Percentiles rank a stretch among this genome's conserved stretches.
Evolutionary conservation across 1,140 invertebrate species (phyloP).

Genomic region (Lasaia peninsularis): DNA sequence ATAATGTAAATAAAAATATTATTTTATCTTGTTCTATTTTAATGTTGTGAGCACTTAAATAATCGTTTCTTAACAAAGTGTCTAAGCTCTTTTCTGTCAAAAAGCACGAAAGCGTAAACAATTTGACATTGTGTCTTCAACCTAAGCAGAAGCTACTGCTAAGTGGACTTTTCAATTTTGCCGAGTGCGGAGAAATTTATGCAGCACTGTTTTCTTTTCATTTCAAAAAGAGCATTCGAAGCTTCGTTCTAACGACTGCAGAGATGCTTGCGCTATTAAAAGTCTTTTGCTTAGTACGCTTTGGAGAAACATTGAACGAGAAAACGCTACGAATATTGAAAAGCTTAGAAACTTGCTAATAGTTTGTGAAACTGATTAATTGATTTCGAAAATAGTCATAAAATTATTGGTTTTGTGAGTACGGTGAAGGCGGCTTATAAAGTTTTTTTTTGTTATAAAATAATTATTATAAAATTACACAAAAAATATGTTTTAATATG

Average conservation of each 20-base stretch:
- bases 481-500: no score
- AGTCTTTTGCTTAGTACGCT: conserved; percentile 13
- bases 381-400: background rate
- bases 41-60: background rate
- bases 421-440: no score
- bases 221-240: conserved; percentile 55
- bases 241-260: conserved; percentile 17
- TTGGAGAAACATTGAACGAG: background rate
- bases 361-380: background rate
- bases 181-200: conserved; percentile 60
- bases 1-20: no score
- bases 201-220: conserved; percentile 61
- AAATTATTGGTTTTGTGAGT: no score
- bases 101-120: conserved; percentile 50
- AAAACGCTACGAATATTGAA: conserved; percentile 6
- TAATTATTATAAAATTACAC: no score
- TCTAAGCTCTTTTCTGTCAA: conserved; percentile 33
- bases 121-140: conserved; percentile 56
- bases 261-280: conserved; percentile 13
- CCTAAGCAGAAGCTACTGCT: conserved; percentile 51
- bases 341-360: background rate
- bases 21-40: no score
- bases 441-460: no score
- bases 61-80: background rate
- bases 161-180: conserved; percentile 67